Percentiles rank a stretch among this genome's conserved stretches.
Evolutionary conservation across 1,140 invertebrate species (phyloP).

Genomic region (Amphibalanus amphitrite): DNA sequence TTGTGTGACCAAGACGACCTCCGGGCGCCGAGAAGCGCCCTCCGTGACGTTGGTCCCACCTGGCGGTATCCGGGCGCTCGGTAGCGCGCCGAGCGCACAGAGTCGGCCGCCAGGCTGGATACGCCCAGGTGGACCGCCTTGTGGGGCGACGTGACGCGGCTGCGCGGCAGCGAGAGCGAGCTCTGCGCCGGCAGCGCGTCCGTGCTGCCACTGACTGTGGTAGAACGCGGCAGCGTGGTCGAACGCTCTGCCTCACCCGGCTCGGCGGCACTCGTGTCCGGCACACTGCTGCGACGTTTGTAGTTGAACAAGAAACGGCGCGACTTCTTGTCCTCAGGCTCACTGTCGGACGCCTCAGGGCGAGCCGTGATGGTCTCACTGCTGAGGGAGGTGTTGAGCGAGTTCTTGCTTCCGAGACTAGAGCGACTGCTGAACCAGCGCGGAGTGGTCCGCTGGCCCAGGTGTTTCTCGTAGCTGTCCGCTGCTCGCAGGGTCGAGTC

Average conservation of each 20-base stretch:
- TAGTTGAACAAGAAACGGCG: neutral
- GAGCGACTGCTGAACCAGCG: neutral
- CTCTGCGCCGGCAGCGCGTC: neutral
- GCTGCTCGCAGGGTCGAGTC: neutral
- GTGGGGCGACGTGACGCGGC: neutral
- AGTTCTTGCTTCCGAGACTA: neutral
- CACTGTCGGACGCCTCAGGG: neutral
- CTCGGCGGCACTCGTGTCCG: neutral
- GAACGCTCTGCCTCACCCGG: neutral
- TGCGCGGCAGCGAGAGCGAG: conserved; percentile 1
- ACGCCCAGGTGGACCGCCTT: conserved; percentile 1
- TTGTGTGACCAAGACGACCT: neutral
- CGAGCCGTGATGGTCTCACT: neutral
- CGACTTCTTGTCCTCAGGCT: neutral
- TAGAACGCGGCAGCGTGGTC: neutral
- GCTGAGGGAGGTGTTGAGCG: neutral
- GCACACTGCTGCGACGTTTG: neutral
- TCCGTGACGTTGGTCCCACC: neutral
- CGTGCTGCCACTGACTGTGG: neutral
- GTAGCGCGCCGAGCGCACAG: neutral
- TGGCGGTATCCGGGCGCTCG: neutral
- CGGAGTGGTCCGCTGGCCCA: neutral
- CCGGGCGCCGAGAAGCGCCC: neutral
- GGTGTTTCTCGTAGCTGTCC: neutral
- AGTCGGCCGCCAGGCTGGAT: neutral